Evolutionary conservation across 2,113 vertebrate species (phyloP).

Genomic region (Corythornis cristatus): DNA sequence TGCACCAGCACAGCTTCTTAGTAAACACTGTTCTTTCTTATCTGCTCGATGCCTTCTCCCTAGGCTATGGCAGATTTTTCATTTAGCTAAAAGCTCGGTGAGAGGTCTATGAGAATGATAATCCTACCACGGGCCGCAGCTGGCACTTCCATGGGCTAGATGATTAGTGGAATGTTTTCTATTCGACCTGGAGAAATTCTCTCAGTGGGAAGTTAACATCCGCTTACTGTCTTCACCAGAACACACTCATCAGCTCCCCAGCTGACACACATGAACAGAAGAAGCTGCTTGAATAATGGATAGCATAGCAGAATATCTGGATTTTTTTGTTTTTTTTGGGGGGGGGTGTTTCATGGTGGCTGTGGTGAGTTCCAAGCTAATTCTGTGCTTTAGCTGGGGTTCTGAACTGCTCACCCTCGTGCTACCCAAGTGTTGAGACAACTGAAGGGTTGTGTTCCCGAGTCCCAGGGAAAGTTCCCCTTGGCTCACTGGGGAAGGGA

Average conservation of each 20-base stretch:
- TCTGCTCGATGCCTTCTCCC: constrained; percentile 95
- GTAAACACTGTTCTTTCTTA: constrained; percentile 97
- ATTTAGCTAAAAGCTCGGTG: constrained; percentile 99
- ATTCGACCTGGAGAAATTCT: constrained; percentile 99
- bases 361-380: constrained; percentile 83
- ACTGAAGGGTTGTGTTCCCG: constrained; percentile 59
- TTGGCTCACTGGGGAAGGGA: constrained; percentile 35
- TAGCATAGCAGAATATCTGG: constrained; percentile 81
- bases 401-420: constrained; percentile 85
- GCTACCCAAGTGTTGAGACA: constrained; percentile 80
- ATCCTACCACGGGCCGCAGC: constrained; percentile 96
- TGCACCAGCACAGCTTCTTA: constrained; percentile 93
- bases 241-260: constrained; percentile 90
- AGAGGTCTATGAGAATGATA: constrained; percentile 99
- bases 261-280: constrained; percentile 87
- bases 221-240: constrained; percentile 96
- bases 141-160: constrained; percentile 95
- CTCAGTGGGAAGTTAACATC: constrained; percentile 99
- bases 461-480: constrained; percentile 65
- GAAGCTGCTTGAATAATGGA: constrained; percentile 88
- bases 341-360: constrained; percentile 73
- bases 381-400: constrained; percentile 84
- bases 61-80: constrained; percentile 99
- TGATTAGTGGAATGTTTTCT: constrained; percentile 99
- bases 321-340: constrained; percentile 23